A percentile compares a stretch with the other conserved stretches of the same genome.
Conservation (phyloP, 2,113 vertebrate genomes). For the Charina bottae region DNA sequence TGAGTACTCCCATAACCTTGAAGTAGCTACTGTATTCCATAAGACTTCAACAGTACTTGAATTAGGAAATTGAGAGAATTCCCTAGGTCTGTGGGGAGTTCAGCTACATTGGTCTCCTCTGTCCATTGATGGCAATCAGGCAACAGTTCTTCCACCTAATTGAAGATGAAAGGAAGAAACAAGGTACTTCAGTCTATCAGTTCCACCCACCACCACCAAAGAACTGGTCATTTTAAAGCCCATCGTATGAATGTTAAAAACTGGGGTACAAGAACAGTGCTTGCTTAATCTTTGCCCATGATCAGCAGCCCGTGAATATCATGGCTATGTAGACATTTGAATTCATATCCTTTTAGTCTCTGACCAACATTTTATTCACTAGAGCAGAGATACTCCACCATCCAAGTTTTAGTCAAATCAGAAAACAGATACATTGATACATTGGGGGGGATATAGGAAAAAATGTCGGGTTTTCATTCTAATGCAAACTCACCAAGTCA, state of each 20-base stretch:
- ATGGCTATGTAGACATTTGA: background rate
- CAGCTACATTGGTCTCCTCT: background rate
- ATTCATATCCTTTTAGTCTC: background rate
- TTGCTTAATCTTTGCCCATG: no score
- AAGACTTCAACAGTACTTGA: background rate
- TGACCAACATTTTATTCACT: no score
- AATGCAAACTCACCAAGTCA: no score
- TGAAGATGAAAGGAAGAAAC: background rate
- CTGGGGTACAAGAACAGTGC: no score
- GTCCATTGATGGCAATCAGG: background rate
- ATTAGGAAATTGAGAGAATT: background rate
- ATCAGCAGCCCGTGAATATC: background rate
- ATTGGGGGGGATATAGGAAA: no score
- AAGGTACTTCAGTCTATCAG: accelerated
- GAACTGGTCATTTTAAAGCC: background rate
- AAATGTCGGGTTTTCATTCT: no score
- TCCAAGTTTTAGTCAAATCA: background rate
- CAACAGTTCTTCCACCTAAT: background rate
- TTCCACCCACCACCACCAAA: background rate
- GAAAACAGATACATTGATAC: background rate
- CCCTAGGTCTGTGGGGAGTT: background rate
- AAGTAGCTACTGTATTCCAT: background rate
- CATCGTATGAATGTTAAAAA: no score
- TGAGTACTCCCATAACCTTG: background rate
- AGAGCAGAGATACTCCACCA: no score